Evolutionary conservation across 1,140 invertebrate genomes (phyloP).

Genomic region (Mycetomoellerius zeteki): DNA sequence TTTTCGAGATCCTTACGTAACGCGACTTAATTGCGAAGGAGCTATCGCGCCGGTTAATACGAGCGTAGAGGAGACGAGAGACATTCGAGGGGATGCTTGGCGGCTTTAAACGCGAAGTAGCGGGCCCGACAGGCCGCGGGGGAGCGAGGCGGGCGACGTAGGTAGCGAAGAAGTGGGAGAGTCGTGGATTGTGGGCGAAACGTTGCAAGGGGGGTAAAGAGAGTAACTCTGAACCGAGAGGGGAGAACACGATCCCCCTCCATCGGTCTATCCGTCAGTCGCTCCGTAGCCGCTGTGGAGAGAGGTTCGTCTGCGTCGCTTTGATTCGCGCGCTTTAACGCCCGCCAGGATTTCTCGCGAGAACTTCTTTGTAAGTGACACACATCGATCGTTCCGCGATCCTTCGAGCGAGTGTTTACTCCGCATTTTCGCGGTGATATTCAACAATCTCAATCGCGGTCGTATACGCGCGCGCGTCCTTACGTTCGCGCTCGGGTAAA

Average conservation of each 20-base stretch:
- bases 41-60: constrained; percentile 86
- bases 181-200: constrained; percentile 21
- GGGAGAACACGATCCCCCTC: constrained; percentile 78
- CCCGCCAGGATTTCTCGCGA: constrained; percentile 28
- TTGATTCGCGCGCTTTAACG: constrained; percentile 19
- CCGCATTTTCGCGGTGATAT: constrained; percentile 49
- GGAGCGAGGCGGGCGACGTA: constrained; percentile 24
- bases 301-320: constrained; percentile 68
- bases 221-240: background rate
- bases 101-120: constrained; percentile 74
- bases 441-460: no score
- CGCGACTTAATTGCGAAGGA: constrained; percentile 87
- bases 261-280: constrained; percentile 79
- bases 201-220: constrained; percentile 1
- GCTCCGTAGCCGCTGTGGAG: constrained; percentile 78
- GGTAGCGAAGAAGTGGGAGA: constrained; percentile 16
- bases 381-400: background rate
- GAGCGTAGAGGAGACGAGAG: constrained; percentile 75
- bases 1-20: constrained; percentile 84
- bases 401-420: constrained; percentile 15
- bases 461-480: background rate
- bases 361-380: background rate
- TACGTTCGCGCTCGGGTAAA: constrained; percentile 53
- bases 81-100: constrained; percentile 77
- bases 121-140: constrained; percentile 45